These are phyloP conservation scores for Hermodice carunculata DNA, from an alignment of 2,888 invertebrate species.

Conservation along the genomic window DNA sequence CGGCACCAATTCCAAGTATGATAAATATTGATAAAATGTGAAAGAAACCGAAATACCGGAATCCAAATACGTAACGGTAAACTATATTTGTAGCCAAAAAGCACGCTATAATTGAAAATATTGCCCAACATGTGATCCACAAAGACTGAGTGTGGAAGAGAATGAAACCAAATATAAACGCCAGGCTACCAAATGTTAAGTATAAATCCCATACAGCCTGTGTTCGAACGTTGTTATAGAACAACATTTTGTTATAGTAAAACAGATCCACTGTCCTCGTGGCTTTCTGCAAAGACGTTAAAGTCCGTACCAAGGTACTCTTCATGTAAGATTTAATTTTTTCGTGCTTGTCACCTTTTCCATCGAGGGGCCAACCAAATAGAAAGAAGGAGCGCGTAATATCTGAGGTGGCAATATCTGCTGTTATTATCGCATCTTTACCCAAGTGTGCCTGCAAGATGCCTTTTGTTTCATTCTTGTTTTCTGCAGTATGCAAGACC, in stretches of 20 bases:
- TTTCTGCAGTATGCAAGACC: slow-evolving; percentile 17
- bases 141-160: slow-evolving; percentile 43
- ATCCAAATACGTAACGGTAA: slow-evolving; percentile 33
- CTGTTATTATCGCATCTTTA: slow-evolving; percentile 19
- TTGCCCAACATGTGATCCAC: slow-evolving; percentile 34
- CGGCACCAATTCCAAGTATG: slow-evolving; percentile 65
- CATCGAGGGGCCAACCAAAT: slow-evolving; percentile 29
- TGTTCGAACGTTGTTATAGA: no score
- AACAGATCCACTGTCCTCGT: no score
- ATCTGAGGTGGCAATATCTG: background rate
- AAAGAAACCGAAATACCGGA: slow-evolving; percentile 59
- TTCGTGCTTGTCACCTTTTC: slow-evolving; percentile 7
- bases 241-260: no score
- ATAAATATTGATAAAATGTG: slow-evolving; percentile 65
- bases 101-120: slow-evolving; percentile 38
- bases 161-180: slow-evolving; percentile 44
- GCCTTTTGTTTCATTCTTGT: slow-evolving; percentile 12
- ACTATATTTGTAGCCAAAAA: slow-evolving; percentile 41
- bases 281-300: no score
- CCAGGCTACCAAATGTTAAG: slow-evolving; percentile 39
- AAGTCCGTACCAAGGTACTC: no score
- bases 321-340: no score
- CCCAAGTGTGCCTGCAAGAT: slow-evolving; percentile 23
- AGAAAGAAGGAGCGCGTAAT: slow-evolving; percentile 16
- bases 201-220: slow-evolving; percentile 23